Base-by-base conservation (phyloP, 1,140 invertebrate genomes). In the Drosophila insularis region DNA sequence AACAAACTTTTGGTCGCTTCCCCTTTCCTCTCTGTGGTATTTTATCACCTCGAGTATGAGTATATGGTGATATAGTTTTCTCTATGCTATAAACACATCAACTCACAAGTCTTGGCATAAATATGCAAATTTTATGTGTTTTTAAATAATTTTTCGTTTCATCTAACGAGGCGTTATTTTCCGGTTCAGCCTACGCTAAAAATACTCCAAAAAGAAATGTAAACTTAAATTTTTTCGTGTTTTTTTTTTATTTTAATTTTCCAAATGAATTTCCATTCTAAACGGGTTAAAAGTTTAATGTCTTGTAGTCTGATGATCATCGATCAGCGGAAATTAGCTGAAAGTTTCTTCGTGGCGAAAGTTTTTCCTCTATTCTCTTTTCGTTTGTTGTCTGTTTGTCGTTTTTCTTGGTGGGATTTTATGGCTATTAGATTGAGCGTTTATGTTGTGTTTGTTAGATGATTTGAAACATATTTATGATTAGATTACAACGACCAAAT, bases 61-160 rank as follows among this genome's bases (percentile, higher is more conserved):
- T 27, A 5, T 27, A 17, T 46, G 43, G 14, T 46, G 43, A 50
- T 50, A 50, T 50, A 50, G 85, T 76, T 87, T 56, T 59, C 60
- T 35, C 65, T 50, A 50, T 50, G 46, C 78, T 63, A 81, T 86
- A 86, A 85, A 86, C 81, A 86, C 81, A 71, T 87, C 75, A 59
- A 63, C 71, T 87, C 63, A 59, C 82, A 78, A 71, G 65, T 86
- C 66, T 35, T 7, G 59, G 63, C 78, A 81, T 86, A 86, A 86
- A 87, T 79, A 86, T 86, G 82, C 82, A 86, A 86, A 86, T 86
- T 81, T 79, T 61, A 86, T 86, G 71, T 55, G 62, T 79, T 86
- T 86, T 86, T 86, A 86, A 86, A 86, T 86, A 86, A 86, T 86
- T 87, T 73, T 78, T 50, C 43, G 43, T 50, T 50, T 17, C 69